These are phyloP conservation scores for Perccottus glenii DNA, from an alignment of 2,113 vertebrate genomes.

Conservation along the genomic window DNA sequence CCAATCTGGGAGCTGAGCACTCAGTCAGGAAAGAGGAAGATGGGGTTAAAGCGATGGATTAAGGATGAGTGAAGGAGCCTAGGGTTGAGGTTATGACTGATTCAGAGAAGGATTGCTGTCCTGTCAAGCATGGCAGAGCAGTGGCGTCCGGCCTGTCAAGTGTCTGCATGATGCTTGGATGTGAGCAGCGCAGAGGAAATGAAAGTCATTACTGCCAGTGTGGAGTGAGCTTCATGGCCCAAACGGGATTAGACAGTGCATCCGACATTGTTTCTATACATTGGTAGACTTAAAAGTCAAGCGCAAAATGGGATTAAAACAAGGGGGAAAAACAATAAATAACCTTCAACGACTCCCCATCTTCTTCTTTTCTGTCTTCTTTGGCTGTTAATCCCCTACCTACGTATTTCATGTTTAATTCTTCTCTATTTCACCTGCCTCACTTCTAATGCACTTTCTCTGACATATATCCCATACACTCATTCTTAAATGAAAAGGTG, in stretches of 20 bases:
- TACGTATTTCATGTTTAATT: conserved; percentile 54
- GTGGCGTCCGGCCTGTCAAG: conserved; percentile 63
- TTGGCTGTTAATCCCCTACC: conserved; percentile 43
- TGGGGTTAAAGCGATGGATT: conserved; percentile 62
- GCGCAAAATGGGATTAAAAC: conserved; percentile 83
- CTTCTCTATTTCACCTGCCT: conserved; percentile 54
- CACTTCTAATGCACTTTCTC: conserved; percentile 41
- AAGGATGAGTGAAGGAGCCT: conserved; percentile 55
- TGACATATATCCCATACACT: conserved; percentile 46
- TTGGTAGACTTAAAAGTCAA: conserved; percentile 84
- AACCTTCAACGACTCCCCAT: conserved; percentile 67
- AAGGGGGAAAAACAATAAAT: conserved; percentile 76
- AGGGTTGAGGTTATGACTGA: conserved; percentile 54
- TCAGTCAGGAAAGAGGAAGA: conserved; percentile 30
- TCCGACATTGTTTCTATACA: conserved; percentile 83
- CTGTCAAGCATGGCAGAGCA: conserved; percentile 61
- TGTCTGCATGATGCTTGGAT: conserved; percentile 56
- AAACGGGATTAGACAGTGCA: conserved; percentile 81
- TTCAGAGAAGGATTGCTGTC: conserved; percentile 49
- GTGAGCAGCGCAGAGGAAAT: conserved; percentile 66
- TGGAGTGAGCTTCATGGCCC: conserved; percentile 78
- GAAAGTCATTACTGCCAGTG: conserved; percentile 79
- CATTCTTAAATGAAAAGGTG: conserved; percentile 55
- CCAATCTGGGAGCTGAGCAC: conserved; percentile 19
- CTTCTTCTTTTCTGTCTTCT: conserved; percentile 44